Conservation (phyloP, 2,797 vertebrate species). For the Cynodonichthys magdalenae region DNA sequence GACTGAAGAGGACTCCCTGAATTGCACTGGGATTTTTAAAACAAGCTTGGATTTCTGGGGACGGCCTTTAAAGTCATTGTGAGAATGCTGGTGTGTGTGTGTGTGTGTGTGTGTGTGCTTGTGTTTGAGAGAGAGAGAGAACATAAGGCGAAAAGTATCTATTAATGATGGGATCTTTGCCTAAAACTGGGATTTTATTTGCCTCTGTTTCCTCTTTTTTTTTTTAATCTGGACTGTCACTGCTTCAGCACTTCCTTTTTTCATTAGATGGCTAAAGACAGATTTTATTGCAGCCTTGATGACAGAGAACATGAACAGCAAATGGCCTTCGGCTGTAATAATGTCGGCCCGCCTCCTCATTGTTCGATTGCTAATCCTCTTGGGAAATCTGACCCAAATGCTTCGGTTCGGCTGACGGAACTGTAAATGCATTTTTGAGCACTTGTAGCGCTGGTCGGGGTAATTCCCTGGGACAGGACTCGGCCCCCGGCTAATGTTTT, state of each 20-base stretch:
- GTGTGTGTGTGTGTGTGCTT: conserved; percentile 29
- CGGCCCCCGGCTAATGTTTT: conserved; percentile 22
- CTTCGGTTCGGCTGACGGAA: conserved; percentile 21
- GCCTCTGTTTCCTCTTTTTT: conserved; percentile 6
- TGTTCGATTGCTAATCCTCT: conserved; percentile 19
- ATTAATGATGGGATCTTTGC: conserved; percentile 39
- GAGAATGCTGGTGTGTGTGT: conserved; percentile 12
- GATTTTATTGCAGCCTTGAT: conserved; percentile 11
- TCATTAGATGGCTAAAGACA: conserved; percentile 13
- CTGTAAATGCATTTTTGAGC: conserved; percentile 45
- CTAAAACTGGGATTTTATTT: conserved; percentile 21
- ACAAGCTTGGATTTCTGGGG: conserved; percentile 56
- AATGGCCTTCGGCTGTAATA: conserved; percentile 40
- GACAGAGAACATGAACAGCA: conserved; percentile 34
- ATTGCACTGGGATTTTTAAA: conserved; percentile 61
- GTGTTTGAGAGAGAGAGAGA: not conserved
- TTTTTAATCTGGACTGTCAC: conserved; percentile 56
- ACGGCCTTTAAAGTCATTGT: conserved; percentile 32
- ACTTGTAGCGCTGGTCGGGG: conserved; percentile 11
- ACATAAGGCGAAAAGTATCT: conserved; percentile 7
- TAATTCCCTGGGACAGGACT: conserved; percentile 50
- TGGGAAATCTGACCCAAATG: conserved; percentile 19
- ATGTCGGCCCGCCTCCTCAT: conserved; percentile 16
- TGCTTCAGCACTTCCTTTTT: conserved; percentile 30
- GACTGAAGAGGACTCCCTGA: conserved; percentile 26